Evolutionary conservation across 1,140 invertebrate genomes (phyloP), one percentile per base, ranked within the genome.

Genomic region (Aculops lycopersici): DNA sequence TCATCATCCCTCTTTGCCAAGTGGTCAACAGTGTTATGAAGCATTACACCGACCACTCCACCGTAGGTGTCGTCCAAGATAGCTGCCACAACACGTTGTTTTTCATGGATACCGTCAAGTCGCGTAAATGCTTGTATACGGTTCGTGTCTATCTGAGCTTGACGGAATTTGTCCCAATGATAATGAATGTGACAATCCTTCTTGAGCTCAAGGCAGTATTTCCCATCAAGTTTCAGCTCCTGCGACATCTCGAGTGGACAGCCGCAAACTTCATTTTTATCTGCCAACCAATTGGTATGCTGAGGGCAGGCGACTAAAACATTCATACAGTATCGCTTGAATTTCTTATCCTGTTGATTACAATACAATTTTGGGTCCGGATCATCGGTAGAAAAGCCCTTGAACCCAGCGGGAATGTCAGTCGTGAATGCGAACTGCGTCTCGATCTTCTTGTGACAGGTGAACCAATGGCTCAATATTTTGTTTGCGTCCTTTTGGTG

Each of bases 281-380:
- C n/a, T 20, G 88, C 70, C 63, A 88, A 84, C 0, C 78, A 73
- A 61, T 94, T 95, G 44, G 74, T 80, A 55, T 98, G 90, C 52
- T 98, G 90, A 0, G 90, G 84, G 58, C 90, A 98, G 17, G 97
- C 63, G 2, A 95, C 80, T 47, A 79, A 67, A 14, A 98, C 57
- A 38, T 88, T 58, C 90, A 53, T 86, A 79, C 50, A 78, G 86
- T 37, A 79, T 70, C 14, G 79, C 88, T 2, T 83, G 79, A 58
- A 92, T 31, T 8, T 31, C 24, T 31, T 31, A 81, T 38, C 79
- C 83, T 55, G 8, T 8, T n/a, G 24, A 31, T 31, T n/a, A 31
- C 24, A 31, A n/a, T 8, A 31, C n/a, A n/a, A 31, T 31, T 31
- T 31, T 31, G 8, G 24, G 8, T 31, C n/a, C n/a, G 24, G n/a